Percentiles rank a stretch among this genome's conserved stretches.
Conservation (phyloP, 2,113 vertebrate species). For the Elgaria multicarinata region DNA sequence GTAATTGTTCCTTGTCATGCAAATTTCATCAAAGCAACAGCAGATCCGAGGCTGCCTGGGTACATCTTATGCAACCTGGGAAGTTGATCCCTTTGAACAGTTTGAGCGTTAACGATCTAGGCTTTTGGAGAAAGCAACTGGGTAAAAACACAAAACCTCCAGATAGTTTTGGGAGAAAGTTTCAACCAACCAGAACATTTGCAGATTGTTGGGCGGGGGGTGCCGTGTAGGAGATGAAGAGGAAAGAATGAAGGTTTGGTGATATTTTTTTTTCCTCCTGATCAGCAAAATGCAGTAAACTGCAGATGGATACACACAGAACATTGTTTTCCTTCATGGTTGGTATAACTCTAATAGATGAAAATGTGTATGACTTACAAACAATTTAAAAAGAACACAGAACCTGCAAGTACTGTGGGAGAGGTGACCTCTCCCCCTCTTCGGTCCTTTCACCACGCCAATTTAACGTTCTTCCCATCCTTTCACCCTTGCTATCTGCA, state of each 20-base stretch:
- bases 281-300: neutral
- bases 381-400: neutral
- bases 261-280: neutral
- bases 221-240: too few species aligned
- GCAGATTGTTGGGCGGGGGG: too few species aligned
- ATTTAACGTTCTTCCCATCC: too few species aligned
- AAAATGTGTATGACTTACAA: neutral
- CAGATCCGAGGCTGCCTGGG: neutral
- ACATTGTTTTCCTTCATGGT: neutral
- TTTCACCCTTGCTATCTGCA: neutral
- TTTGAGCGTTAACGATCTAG: neutral
- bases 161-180: neutral
- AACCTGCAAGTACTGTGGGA: neutral
- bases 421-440: neutral
- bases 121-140: neutral
- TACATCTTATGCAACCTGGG: neutral
- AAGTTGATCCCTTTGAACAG: neutral
- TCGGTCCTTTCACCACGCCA: neutral
- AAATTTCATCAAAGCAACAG: constrained; percentile 1
- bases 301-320: neutral
- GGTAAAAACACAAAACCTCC: neutral
- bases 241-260: too few species aligned
- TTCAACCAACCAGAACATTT: too few species aligned
- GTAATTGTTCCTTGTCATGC: constrained; percentile 16
- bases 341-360: neutral